phyloP scores from a whole-genome alignment of 2,113 vertebrate species.

The Cynopterus brachyotis region DNA sequence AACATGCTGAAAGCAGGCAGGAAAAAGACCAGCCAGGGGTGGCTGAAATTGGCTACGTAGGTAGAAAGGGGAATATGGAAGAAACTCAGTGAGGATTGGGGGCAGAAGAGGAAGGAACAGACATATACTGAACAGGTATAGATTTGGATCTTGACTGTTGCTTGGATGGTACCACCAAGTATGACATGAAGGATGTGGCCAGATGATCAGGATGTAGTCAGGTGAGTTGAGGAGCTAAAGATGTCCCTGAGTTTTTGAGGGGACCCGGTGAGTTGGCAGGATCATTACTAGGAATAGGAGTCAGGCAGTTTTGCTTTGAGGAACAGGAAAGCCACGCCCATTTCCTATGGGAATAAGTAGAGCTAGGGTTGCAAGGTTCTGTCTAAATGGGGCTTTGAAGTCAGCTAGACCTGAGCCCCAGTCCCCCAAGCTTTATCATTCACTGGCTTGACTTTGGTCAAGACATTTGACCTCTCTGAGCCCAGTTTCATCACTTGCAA shows the following conservation, averaged over 20 bases:
- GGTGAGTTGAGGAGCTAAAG: background rate
- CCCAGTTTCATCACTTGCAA: background rate
- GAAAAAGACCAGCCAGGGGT: background rate
- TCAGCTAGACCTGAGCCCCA: background rate
- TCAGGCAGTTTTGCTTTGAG: background rate
- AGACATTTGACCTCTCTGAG: background rate
- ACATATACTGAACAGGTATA: fast-evolving
- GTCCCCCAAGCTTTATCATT: background rate
- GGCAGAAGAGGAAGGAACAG: background rate
- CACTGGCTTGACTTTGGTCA: background rate
- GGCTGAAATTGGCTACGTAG: background rate
- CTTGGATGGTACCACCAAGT: background rate
- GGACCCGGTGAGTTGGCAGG: background rate
- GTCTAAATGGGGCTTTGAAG: background rate
- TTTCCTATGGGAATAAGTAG: background rate
- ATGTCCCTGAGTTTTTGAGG: background rate
- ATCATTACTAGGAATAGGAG: background rate
- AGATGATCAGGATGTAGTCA: background rate
- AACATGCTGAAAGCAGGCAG: background rate
- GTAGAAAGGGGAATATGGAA: background rate
- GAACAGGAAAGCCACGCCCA: background rate
- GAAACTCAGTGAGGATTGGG: background rate
- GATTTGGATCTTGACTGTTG: background rate
- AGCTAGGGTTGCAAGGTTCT: background rate
- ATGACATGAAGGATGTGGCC: background rate